Conservation (phyloP, 2,113 vertebrate species). For the Odontophorus gujanensis region DNA sequence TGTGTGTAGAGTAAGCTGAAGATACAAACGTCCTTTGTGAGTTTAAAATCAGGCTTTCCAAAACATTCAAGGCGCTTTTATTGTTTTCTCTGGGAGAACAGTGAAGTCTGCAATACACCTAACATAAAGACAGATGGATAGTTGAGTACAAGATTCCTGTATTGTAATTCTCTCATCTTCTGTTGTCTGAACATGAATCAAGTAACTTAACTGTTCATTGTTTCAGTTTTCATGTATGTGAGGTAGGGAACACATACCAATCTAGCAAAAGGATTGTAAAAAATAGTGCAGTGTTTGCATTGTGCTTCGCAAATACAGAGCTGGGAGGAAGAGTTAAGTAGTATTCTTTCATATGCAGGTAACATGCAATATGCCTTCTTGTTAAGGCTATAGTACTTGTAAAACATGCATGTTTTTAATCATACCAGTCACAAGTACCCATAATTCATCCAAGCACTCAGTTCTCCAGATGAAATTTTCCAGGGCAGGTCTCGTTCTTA, state of each 20-base stretch:
- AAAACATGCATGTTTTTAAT: not conserved
- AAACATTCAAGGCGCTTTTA: not conserved
- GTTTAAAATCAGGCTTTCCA: not conserved
- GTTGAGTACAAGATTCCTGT: not conserved
- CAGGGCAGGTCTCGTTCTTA: accelerated
- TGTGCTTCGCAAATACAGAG: not conserved
- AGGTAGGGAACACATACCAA: not conserved
- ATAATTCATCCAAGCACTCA: not conserved
- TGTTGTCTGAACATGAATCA: not conserved
- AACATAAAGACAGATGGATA: not conserved
- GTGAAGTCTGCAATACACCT: not conserved
- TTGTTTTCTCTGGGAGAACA: not conserved
- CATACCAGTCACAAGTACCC: too few species aligned
- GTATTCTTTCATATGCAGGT: not conserved
- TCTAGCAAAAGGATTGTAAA: not conserved
- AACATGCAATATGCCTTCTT: not conserved
- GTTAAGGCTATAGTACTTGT: not conserved
- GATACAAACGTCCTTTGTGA: not conserved
- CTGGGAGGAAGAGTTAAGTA: not conserved
- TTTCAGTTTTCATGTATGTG: not conserved
- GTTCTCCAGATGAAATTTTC: not conserved
- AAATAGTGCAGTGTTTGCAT: not conserved
- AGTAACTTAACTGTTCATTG: not conserved
- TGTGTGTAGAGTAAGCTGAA: not conserved
- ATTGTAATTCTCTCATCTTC: not conserved